These are phyloP conservation scores for Phyto melanocephala DNA, from an alignment of 2,888 invertebrate genomes.

Conservation along the genomic window DNA sequence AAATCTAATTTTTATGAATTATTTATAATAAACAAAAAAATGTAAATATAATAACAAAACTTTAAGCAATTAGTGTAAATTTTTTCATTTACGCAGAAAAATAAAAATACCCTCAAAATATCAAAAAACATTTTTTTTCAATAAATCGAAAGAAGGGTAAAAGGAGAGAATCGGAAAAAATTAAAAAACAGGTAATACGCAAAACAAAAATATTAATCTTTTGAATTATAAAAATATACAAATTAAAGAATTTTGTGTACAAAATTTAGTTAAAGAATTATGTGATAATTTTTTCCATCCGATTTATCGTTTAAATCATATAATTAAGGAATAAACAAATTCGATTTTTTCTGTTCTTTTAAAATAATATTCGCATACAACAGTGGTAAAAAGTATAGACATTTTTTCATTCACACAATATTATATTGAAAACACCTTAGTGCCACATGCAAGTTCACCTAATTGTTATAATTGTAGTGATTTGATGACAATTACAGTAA, in stretches of 20 bases:
- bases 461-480: too few relatives aligned
- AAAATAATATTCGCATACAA: not conserved
- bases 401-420: not conserved
- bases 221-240: not conserved
- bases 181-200: not conserved
- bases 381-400: not conserved
- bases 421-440: not conserved
- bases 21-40: conserved; percentile 12
- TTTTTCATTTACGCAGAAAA: not conserved
- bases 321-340: not conserved
- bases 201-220: not conserved
- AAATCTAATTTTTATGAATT: conserved; percentile 19
- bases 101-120: not conserved
- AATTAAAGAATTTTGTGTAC: too few relatives aligned
- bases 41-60: not conserved
- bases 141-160: too few relatives aligned
- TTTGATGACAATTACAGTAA: too few relatives aligned
- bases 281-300: too few relatives aligned
- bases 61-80: not conserved
- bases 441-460: too few relatives aligned
- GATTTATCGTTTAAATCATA: not conserved
- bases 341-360: not conserved
- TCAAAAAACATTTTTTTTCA: too few relatives aligned
- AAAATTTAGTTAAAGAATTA: too few relatives aligned
- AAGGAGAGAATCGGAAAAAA: not conserved